phyloP scores from a whole-genome alignment of 2,888 invertebrate species.

The Pachliopta kotzebuea region DNA sequence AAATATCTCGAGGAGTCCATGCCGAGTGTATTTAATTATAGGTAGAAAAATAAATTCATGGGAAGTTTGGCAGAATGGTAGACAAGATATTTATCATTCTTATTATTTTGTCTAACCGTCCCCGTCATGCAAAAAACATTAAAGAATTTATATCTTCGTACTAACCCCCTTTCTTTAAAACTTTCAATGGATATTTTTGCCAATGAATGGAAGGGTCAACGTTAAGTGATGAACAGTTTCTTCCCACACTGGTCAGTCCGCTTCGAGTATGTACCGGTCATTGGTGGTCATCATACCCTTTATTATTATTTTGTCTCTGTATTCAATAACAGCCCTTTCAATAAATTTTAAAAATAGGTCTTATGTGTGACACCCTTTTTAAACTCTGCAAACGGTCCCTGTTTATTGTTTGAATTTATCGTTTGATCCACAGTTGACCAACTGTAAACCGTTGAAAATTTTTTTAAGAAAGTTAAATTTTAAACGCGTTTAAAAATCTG shows the following conservation, averaged over 20 bases:
- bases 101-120: slow-evolving; percentile 64
- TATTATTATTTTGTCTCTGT: slow-evolving; percentile 61
- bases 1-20: slow-evolving; percentile 71
- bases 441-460: slow-evolving; percentile 27
- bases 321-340: slow-evolving; percentile 63
- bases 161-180: slow-evolving; percentile 56
- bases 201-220: slow-evolving; percentile 64
- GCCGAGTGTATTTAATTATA: slow-evolving; percentile 73
- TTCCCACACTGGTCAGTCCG: slow-evolving; percentile 77
- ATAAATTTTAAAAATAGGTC: slow-evolving; percentile 57
- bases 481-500: slow-evolving; percentile 19
- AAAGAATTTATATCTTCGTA: slow-evolving; percentile 50
- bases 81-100: slow-evolving; percentile 54
- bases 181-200: slow-evolving; percentile 57
- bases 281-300: slow-evolving; percentile 71
- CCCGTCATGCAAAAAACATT: slow-evolving; percentile 61
- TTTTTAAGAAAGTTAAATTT: slow-evolving; percentile 15
- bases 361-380: slow-evolving; percentile 61
- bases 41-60: slow-evolving; percentile 74
- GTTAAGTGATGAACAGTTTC: slow-evolving; percentile 54
- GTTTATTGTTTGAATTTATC: slow-evolving; percentile 45
- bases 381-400: slow-evolving; percentile 54
- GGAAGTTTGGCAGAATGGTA: slow-evolving; percentile 55
- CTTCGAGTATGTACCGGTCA: slow-evolving; percentile 61
- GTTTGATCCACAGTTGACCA: slow-evolving; percentile 38